phyloP scores from a whole-genome alignment of 2,113 vertebrate species.

The Pandion haliaetus region DNA sequence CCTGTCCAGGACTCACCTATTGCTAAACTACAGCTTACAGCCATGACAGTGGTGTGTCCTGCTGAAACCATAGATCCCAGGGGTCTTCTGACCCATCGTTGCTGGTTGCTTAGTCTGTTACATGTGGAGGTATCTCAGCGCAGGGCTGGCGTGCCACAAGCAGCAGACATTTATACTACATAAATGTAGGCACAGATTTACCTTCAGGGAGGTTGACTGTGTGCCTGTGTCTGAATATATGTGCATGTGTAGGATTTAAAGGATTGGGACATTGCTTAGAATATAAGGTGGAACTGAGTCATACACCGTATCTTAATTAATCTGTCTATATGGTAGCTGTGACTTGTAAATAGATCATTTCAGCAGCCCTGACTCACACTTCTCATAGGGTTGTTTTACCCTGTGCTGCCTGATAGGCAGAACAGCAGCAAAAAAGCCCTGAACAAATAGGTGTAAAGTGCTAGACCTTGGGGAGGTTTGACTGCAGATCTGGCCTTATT shows the following conservation, averaged over 20 bases:
- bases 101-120: not conserved
- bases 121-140: not conserved
- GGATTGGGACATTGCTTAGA: not conserved
- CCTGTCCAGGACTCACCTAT: not conserved
- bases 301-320: conserved; percentile 21
- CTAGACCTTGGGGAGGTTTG: not conserved
- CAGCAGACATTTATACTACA: not conserved
- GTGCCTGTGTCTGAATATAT: not conserved
- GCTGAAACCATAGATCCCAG: not conserved
- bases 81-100: not conserved
- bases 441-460: not conserved
- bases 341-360: conserved; percentile 22
- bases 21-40: not conserved
- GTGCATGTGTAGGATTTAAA: not conserved
- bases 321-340: not conserved
- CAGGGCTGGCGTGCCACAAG: not conserved
- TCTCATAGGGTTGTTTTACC: not conserved
- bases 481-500: not conserved
- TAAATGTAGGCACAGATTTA: not conserved
- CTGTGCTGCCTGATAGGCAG: not conserved
- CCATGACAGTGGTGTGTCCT: not conserved
- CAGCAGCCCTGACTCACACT: not conserved
- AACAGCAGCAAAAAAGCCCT: not conserved
- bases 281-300: conserved; percentile 29
- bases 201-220: not conserved